Percentiles rank a stretch among this genome's conserved stretches.
Conservation (phyloP, 2,888 invertebrate species). For the Platycheirus rosarum region DNA sequence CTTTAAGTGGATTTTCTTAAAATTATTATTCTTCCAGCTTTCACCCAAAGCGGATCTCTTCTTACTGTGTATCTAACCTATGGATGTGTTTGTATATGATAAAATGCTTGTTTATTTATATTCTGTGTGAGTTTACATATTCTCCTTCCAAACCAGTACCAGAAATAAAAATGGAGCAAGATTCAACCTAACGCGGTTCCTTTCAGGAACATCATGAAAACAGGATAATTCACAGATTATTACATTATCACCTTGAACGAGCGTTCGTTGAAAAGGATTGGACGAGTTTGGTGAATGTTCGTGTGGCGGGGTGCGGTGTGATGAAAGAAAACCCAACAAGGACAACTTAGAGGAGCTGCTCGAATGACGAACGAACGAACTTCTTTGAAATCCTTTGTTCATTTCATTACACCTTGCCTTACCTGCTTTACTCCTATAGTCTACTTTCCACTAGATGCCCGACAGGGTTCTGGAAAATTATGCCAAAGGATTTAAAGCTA, state of each 20-base stretch:
- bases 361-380: constrained; percentile 17
- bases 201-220: constrained; percentile 69
- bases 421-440: constrained; percentile 27
- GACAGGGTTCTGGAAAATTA: constrained; percentile 12
- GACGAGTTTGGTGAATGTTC: constrained; percentile 15
- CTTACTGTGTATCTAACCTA: neutral
- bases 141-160: constrained; percentile 9
- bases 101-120: constrained; percentile 70
- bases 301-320: neutral
- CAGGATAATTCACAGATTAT: constrained; percentile 74
- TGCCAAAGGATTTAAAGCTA: constrained; percentile 35
- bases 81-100: constrained; percentile 44
- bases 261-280: constrained; percentile 63
- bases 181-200: constrained; percentile 55
- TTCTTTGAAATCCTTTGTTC: constrained; percentile 29
- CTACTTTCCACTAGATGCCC: neutral
- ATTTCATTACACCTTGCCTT: constrained; percentile 32
- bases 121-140: constrained; percentile 64
- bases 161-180: constrained; percentile 18
- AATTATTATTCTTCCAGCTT: constrained; percentile 72
- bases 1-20: constrained; percentile 73
- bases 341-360: constrained; percentile 23
- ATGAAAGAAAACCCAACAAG: constrained; percentile 25
- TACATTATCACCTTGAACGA: constrained; percentile 74
- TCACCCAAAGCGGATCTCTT: constrained; percentile 1